Evolutionary conservation across 2,797 vertebrate species (phyloP).

Genomic region (Aphelocoma californica): DNA sequence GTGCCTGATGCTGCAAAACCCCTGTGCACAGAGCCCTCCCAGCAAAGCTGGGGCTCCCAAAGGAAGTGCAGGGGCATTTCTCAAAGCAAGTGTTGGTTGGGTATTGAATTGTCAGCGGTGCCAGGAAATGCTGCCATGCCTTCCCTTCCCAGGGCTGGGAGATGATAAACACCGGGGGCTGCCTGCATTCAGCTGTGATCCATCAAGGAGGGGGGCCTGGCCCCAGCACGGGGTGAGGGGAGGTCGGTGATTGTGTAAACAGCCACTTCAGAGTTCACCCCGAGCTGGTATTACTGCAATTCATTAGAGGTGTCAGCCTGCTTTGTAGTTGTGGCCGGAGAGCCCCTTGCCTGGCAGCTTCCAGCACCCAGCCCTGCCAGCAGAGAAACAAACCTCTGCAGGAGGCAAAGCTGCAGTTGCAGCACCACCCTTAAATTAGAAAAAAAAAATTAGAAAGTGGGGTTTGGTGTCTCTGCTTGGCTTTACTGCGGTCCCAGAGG

Average conservation of each 20-base stretch:
- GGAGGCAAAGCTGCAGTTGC: not conserved
- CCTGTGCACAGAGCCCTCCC: accelerated
- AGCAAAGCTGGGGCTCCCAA: not conserved
- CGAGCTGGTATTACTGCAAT: conserved; percentile 43
- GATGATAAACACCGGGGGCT: conserved; percentile 31
- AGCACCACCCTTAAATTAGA: not conserved
- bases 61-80: not conserved
- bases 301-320: conserved; percentile 60
- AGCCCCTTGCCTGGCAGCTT: not conserved
- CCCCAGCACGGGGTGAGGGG: conserved; percentile 17
- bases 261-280: conserved; percentile 64
- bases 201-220: not conserved
- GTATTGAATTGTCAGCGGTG: not conserved
- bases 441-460: not conserved
- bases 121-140: not conserved
- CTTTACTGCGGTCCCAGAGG: not conserved
- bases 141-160: not conserved
- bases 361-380: not conserved
- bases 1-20: not conserved
- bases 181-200: conserved; percentile 60
- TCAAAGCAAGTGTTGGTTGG: not conserved
- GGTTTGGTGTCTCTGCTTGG: not conserved
- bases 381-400: not conserved
- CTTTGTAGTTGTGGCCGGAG: conserved; percentile 12
- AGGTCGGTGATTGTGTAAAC: conserved; percentile 66